Conservation (phyloP, 2,113 vertebrate species). For the Rhombomys opimus region DNA sequence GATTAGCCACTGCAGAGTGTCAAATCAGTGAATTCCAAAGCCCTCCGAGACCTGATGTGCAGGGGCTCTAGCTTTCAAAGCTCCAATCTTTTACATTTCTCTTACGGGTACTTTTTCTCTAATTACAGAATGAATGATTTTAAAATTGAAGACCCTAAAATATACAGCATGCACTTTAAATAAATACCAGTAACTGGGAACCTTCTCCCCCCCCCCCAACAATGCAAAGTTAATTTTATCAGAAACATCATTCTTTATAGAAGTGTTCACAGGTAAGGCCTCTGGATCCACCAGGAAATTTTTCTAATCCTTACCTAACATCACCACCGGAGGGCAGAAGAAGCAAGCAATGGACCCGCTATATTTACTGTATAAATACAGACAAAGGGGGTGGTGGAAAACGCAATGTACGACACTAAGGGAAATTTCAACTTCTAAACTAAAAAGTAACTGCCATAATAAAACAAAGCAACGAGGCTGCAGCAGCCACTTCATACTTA, state of each 20-base stretch:
- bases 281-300: neutral
- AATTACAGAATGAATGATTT: neutral
- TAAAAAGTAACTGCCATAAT: neutral
- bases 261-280: neutral
- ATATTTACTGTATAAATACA: neutral
- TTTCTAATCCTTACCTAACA: neutral
- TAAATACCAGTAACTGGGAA: neutral
- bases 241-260: neutral
- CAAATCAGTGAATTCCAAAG: neutral
- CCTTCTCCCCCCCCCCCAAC: neutral
- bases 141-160: neutral
- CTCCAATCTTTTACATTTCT: neutral
- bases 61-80: neutral
- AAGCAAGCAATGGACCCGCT: neutral
- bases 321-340: conserved; percentile 45
- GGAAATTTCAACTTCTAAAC: neutral
- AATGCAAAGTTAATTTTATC: neutral
- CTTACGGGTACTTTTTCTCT: neutral
- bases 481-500: too few species aligned
- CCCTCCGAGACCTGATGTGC: neutral
- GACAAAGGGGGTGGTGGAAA: neutral
- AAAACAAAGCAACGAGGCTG: rapidly evolving
- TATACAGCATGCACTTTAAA: neutral
- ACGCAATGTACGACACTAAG: neutral
- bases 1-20: neutral